phyloP scores from a whole-genome alignment of 2,113 vertebrate species.

The human region GRCh38 chr18:56159501-56160000 shows the following conservation, averaged over 20 bases:
- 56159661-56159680: no score
- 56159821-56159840: not conserved
- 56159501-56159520: no score
- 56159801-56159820: not conserved
- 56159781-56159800: not conserved
- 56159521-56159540: no score
- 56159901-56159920: not conserved
- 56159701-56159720: not conserved
- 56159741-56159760: not conserved
- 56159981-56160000: rapidly evolving
- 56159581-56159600: no score
- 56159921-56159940: not conserved
- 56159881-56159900: not conserved
- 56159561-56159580: no score
- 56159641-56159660: no score
- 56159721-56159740: not conserved
- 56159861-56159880: not conserved
- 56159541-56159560: no score
- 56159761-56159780: not conserved
- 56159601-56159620: no score
- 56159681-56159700: no score
- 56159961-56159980: not conserved
- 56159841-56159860: not conserved
- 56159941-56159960: not conserved
- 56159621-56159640: no score